Evolutionary conservation across 2,888 invertebrate species (phyloP), one percentile per base, ranked within the genome.

Genomic region (Drosophila mimetica): DNA sequence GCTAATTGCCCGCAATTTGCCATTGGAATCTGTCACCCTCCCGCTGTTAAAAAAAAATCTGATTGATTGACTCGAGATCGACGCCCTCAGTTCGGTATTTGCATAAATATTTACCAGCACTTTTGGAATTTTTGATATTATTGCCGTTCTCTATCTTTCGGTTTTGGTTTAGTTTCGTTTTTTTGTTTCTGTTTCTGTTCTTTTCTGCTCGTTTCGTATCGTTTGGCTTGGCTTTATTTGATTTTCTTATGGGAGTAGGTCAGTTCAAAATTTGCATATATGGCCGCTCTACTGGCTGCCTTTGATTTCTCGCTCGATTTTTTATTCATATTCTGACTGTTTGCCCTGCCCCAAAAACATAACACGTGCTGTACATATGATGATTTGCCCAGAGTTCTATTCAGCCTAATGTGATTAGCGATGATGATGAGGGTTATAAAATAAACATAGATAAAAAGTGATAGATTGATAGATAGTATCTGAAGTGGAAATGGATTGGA

Each of bases 181-280:
- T n/a, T n/a, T n/a, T n/a, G n/a, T n/a, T n/a, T n/a, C n/a, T n/a
- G 42, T n/a, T 22, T 16, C 25, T 20, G 13, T 20, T 61, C 25
- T 20, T 13, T 20, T 61, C 51, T 60, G 52, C 52, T 63, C 65
- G 67, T 54, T 72, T 69, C 54, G 48, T 7, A 66, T 51, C 67
- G 59, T n/a, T 48, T 48, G 52, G 55, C 16, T 42, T 59, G 50
- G 55, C 73, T 58, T 53, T 71, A 73, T 86, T 86, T 88, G 71
- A 71, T 77, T 81, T 81, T 86, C 78, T 84, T 87, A 85, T 85
- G 85, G 85, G 85, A 85, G 85, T 85, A 85, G 85, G 85, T 85
- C 85, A 85, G 85, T 85, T 90, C 86, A 80, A 90, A 89, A 89
- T 89, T 90, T 87, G 78, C 89, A 89, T 89, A 80, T 78, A 79